Evolutionary conservation across 1,140 invertebrate genomes (phyloP).

Genomic region (Heliconius hermathena): DNA sequence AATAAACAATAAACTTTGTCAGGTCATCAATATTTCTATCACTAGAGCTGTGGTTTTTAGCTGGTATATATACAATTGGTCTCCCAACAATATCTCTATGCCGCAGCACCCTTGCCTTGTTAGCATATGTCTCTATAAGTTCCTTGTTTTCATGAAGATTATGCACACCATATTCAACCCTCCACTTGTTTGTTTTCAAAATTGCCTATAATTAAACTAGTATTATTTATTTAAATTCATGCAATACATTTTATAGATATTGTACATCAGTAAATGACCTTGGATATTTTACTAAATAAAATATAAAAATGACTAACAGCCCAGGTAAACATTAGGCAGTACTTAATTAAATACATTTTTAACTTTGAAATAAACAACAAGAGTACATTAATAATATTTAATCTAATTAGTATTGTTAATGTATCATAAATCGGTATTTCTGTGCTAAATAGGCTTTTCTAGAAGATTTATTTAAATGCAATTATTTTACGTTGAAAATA

Average conservation of each 20-base stretch:
- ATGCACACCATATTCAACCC: conserved; percentile 86
- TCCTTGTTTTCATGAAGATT: conserved; percentile 82
- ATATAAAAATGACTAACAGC: neutral
- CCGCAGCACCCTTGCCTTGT: conserved; percentile 85
- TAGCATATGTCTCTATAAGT: conserved; percentile 83
- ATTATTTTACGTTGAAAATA: neutral
- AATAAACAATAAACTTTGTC: conserved; percentile 89
- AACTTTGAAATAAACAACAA: neutral
- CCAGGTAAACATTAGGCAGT: neutral
- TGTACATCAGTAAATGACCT: neutral
- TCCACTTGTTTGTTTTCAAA: conserved; percentile 90
- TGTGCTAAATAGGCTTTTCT: neutral
- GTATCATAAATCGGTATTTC: neutral
- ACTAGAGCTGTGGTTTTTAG: conserved; percentile 87
- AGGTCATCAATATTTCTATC: conserved; percentile 88
- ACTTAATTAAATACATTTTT: neutral
- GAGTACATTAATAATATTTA: neutral
- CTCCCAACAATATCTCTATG: conserved; percentile 87
- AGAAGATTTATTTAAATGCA: neutral
- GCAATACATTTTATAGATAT: neutral
- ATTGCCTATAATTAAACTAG: conserved; percentile 82
- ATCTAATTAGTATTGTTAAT: neutral
- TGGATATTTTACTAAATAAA: no score
- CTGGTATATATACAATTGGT: conserved; percentile 89
- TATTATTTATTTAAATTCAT: neutral